A percentile compares a stretch with the other conserved stretches of the same genome.
These are phyloP conservation scores for Ahaetulla prasina DNA, from an alignment of 2,113 vertebrate species.

Conservation along the genomic window DNA sequence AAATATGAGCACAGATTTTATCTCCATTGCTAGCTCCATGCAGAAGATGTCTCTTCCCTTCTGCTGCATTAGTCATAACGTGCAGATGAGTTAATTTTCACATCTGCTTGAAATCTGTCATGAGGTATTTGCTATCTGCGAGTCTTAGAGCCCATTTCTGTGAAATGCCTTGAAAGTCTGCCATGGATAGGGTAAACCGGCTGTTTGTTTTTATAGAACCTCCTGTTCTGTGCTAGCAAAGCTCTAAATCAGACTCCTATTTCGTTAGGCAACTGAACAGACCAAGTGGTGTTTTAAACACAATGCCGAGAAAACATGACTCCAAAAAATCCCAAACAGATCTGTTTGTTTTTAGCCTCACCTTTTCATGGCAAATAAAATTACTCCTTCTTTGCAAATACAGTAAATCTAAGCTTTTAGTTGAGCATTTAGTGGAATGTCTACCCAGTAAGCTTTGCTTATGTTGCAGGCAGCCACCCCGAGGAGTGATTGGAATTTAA, in stretches of 20 bases:
- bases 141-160: slow-evolving; percentile 20
- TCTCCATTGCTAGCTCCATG: background rate
- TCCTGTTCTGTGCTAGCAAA: slow-evolving; percentile 39
- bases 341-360: slow-evolving; percentile 59
- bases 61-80: background rate
- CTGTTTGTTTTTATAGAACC: slow-evolving; percentile 50
- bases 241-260: slow-evolving; percentile 48
- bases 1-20: background rate
- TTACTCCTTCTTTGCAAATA: slow-evolving; percentile 64
- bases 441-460: slow-evolving; percentile 79
- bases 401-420: slow-evolving; percentile 69
- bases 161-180: slow-evolving; percentile 54
- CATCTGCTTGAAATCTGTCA: slow-evolving; percentile 28
- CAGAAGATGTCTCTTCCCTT: background rate
- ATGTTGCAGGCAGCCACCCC: slow-evolving; percentile 78
- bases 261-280: slow-evolving; percentile 50
- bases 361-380: slow-evolving; percentile 57
- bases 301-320: slow-evolving; percentile 42
- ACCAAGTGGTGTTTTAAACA: slow-evolving; percentile 57
- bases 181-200: slow-evolving; percentile 24
- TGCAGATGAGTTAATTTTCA: background rate
- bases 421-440: slow-evolving; percentile 68
- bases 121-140: slow-evolving; percentile 35
- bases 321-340: slow-evolving; percentile 51
- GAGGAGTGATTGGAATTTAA: slow-evolving; percentile 85